These are phyloP conservation scores for Alosa sapidissima DNA, from an alignment of 2,797 vertebrate genomes.

Conservation along the genomic window DNA sequence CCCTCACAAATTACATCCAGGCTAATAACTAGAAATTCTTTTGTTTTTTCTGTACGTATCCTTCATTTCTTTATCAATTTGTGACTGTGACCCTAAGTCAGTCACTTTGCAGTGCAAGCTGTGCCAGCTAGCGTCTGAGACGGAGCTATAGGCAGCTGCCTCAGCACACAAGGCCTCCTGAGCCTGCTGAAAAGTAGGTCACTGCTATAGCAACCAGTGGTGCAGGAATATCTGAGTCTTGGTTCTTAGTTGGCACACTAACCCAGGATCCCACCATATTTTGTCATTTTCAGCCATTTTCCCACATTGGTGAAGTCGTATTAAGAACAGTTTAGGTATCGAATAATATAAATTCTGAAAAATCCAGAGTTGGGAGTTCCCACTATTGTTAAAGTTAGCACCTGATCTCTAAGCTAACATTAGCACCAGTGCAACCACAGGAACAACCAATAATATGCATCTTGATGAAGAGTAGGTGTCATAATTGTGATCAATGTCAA, in stretches of 20 bases:
- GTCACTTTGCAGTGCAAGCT: not conserved
- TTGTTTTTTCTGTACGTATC: not conserved
- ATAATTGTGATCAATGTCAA: no score
- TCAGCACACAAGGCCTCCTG: not conserved
- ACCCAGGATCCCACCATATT: slow-evolving; percentile 35
- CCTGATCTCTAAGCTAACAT: no score
- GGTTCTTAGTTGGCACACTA: slow-evolving; percentile 38
- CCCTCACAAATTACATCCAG: not conserved
- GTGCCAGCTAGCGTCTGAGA: not conserved
- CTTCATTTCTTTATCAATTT: not conserved
- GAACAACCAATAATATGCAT: no score
- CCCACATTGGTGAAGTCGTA: not conserved
- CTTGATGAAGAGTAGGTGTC: no score
- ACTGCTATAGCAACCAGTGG: slow-evolving; percentile 45
- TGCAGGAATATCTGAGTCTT: slow-evolving; percentile 33
- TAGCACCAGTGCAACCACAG: no score
- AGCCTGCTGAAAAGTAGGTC: slow-evolving; percentile 51
- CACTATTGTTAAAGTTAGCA: no score
- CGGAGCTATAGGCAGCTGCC: not conserved
- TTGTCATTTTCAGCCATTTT: not conserved
- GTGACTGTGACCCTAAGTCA: not conserved
- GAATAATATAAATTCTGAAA: not conserved
- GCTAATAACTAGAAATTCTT: not conserved
- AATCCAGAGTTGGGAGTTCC: no score
- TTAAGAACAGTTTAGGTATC: not conserved